phyloP scores from a whole-genome alignment of 1,140 invertebrate species.

The Papilio glaucus region DNA sequence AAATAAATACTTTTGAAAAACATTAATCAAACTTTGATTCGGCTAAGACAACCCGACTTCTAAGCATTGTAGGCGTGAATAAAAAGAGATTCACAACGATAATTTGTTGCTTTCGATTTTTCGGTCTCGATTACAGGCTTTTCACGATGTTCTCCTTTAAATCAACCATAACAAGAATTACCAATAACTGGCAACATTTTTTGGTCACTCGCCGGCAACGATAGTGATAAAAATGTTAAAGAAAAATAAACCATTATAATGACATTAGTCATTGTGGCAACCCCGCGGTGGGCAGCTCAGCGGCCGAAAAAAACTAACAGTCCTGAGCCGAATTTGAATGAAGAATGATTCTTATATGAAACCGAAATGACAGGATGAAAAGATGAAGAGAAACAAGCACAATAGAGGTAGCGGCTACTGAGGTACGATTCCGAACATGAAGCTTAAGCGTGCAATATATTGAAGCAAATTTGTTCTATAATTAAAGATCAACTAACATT shows the following conservation, averaged over 20 bases:
- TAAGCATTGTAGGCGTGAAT: no score
- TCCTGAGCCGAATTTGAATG: slow-evolving; percentile 75
- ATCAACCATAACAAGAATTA: background rate
- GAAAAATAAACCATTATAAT: slow-evolving; percentile 82
- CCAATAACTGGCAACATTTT: slow-evolving; percentile 23
- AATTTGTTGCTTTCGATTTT: no score
- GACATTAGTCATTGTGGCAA: slow-evolving; percentile 74
- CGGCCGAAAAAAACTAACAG: slow-evolving; percentile 74
- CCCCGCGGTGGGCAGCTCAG: slow-evolving; percentile 78
- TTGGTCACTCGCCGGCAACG: slow-evolving; percentile 56
- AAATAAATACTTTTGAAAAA: no score
- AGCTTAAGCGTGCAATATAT: slow-evolving; percentile 18
- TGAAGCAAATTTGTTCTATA: background rate
- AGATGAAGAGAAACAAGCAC: slow-evolving; percentile 62
- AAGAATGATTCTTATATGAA: slow-evolving; percentile 82
- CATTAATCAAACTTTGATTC: no score
- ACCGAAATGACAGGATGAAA: slow-evolving; percentile 82
- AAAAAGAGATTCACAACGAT: no score
- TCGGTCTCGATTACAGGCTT: no score
- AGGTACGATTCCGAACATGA: slow-evolving; percentile 61
- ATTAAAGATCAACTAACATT: no score
- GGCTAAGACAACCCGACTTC: no score
- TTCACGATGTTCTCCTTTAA: background rate
- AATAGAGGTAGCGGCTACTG: slow-evolving; percentile 70
- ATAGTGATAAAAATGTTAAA: slow-evolving; percentile 78